Base-by-base conservation (phyloP, 2,888 invertebrate genomes). In the Electrophaes corylata region DNA sequence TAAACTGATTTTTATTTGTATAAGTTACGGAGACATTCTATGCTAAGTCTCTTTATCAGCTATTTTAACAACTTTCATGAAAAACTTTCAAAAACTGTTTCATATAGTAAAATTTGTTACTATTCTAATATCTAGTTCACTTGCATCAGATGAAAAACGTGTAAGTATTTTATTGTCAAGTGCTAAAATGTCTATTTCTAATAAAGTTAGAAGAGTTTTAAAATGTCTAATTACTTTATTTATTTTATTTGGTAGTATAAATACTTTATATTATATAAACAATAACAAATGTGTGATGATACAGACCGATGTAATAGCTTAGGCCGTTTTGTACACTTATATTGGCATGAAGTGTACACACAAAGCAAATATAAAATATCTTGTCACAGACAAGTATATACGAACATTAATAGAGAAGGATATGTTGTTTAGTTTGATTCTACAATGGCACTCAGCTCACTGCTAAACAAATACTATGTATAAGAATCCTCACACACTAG, bases 361-460 rank as follows among this genome's bases (percentile, higher is more conserved):
- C 49, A 44, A 58, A 60, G 54, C 60, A 16, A 60, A 54, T 65
- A 67, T 19, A 67, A 62, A 65, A 63, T 10, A 44, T 26, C 53
- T 60, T 60, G 57, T 52, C 51, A 31, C 45, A 53, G 60, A 35
- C 48, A 45, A 62, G 54, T 56, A 56, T 52, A 59, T 41, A 56
- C 20, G 29, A 49, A 54, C 46, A 62, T 46, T 12, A 46, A 43
- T 46, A 48, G 19, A 48, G 39, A 56, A 59, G 39, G 67, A 68
- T 68, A 68, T 68, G 67, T 68, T 41, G 41, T 50, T 58, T 64
- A 57, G 56, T 52, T 62, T 62, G 62, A 66, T 65, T 61, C 64
- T 68, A 65, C 59, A 72, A 75, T 76, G 75, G 73, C 75, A 66
- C 64, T 26, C n/a, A 19, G 11, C 40, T 43, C 23, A 54, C 49